Evolutionary conservation across 1,140 invertebrate species (phyloP).

Genomic region (Bombus fervidus): DNA sequence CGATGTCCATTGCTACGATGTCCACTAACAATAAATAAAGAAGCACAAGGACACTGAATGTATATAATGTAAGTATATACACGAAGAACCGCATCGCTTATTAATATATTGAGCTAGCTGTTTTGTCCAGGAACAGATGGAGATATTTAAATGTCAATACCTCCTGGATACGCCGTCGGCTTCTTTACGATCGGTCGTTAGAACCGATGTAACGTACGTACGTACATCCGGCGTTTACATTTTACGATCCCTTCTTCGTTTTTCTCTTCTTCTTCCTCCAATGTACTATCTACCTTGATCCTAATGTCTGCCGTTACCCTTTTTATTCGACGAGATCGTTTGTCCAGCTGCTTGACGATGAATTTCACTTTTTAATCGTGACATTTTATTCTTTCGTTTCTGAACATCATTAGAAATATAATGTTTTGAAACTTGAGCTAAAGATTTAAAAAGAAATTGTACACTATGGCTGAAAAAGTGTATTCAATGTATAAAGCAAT

Average conservation of each 20-base stretch:
- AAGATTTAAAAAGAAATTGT: too few species aligned
- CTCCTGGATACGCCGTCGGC: conserved; percentile 67
- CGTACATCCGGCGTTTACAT: conserved; percentile 75
- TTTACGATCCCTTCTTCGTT: conserved; percentile 71
- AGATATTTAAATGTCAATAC: conserved; percentile 78
- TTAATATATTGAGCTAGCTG: conserved; percentile 56
- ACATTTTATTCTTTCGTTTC: too few species aligned
- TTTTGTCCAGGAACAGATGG: conserved; percentile 69
- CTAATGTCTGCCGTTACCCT: background rate
- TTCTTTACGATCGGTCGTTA: conserved; percentile 77
- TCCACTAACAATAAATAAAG: background rate
- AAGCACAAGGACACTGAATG: background rate
- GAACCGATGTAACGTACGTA: conserved; percentile 70
- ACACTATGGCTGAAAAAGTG: too few species aligned
- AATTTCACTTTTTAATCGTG: too few species aligned
- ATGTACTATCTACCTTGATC: conserved; percentile 32
- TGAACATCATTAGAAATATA: too few species aligned
- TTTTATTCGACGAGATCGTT: background rate
- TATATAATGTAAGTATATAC: background rate
- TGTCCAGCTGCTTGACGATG: too few species aligned
- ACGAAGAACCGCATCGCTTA: conserved; percentile 32
- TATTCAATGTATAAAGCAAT: too few species aligned
- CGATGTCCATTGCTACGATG: background rate
- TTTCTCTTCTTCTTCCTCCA: conserved; percentile 67
- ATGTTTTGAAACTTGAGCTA: too few species aligned